Evolutionary conservation across 2,888 invertebrate species (phyloP).

Genomic region (Cyaniris semiargus): DNA sequence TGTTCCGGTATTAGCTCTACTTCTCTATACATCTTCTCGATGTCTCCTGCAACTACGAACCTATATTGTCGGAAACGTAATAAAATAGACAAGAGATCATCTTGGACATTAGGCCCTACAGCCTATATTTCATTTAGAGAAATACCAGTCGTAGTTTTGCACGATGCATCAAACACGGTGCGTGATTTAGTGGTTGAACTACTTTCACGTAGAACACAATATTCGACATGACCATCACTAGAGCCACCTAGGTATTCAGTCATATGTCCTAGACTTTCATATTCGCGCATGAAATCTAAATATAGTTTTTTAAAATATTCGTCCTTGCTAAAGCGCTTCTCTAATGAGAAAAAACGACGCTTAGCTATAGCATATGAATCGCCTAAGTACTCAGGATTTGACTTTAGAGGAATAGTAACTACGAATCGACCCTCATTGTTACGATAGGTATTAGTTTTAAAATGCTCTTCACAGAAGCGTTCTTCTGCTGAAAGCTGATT

Average conservation of each 20-base stretch:
- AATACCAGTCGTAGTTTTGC: neutral
- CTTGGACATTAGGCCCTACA: neutral
- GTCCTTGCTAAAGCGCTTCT: slow-evolving; percentile 37
- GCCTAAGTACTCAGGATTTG: neutral
- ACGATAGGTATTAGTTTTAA: slow-evolving; percentile 34
- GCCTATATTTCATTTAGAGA: neutral
- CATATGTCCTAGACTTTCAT: slow-evolving; percentile 29
- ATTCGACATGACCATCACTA: neutral
- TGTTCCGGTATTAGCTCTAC: neutral
- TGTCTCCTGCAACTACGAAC: neutral
- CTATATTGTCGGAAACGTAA: neutral
- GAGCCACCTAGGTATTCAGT: neutral
- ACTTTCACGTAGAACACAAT: slow-evolving; percentile 12
- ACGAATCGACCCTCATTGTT: slow-evolving; percentile 30
- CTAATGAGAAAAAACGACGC: neutral
- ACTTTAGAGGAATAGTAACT: neutral
- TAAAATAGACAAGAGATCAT: neutral
- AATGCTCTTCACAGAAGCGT: slow-evolving; percentile 40
- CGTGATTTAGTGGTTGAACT: slow-evolving; percentile 1
- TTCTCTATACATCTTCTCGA: neutral
- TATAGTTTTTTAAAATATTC: neutral
- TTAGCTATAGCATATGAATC: neutral
- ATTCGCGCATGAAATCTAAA: slow-evolving; percentile 39
- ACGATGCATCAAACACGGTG: neutral
- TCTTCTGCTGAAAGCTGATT: slow-evolving; percentile 36